Percentiles rank a stretch among this genome's conserved stretches.
These are phyloP conservation scores for Sander lucioperca DNA, from an alignment of 2,113 vertebrate genomes.

Conservation along the genomic window DNA sequence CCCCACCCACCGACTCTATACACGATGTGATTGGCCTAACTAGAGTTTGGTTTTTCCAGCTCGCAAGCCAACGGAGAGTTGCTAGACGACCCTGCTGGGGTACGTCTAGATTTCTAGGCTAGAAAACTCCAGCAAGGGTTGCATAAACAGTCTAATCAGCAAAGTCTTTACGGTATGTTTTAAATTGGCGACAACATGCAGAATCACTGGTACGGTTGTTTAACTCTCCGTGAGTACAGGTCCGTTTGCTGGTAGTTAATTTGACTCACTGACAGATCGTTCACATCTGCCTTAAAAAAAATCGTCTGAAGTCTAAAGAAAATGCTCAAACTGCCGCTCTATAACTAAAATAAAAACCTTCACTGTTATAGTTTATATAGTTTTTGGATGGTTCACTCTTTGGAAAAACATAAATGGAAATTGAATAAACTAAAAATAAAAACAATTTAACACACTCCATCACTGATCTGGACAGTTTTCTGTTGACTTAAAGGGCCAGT, in stretches of 20 bases:
- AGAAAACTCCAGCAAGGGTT: background rate
- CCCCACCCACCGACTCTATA: no score
- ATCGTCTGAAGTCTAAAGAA: background rate
- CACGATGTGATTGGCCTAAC: no score
- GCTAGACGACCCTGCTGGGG: no score
- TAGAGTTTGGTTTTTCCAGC: no score
- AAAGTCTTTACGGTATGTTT: background rate
- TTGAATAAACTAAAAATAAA: background rate
- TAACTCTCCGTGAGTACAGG: conserved; percentile 34
- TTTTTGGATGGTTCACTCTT: conserved; percentile 43
- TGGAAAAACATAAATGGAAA: conserved; percentile 27
- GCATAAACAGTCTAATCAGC: background rate
- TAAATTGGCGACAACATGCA: conserved; percentile 14
- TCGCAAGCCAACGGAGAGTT: no score
- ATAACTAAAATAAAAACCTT: conserved; percentile 21
- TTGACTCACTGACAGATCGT: conserved; percentile 9
- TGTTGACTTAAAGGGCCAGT: conserved; percentile 25
- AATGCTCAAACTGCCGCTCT: background rate
- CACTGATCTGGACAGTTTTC: conserved; percentile 5
- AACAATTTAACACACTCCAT: background rate
- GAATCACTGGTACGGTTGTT: background rate
- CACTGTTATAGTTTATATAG: background rate
- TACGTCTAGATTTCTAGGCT: no score
- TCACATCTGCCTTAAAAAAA: background rate
- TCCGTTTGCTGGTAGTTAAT: conserved; percentile 51